A percentile compares a stretch with the other conserved stretches of the same genome.
Evolutionary conservation across 2,888 invertebrate genomes (phyloP).

Genomic region (Lepas anatifera): DNA sequence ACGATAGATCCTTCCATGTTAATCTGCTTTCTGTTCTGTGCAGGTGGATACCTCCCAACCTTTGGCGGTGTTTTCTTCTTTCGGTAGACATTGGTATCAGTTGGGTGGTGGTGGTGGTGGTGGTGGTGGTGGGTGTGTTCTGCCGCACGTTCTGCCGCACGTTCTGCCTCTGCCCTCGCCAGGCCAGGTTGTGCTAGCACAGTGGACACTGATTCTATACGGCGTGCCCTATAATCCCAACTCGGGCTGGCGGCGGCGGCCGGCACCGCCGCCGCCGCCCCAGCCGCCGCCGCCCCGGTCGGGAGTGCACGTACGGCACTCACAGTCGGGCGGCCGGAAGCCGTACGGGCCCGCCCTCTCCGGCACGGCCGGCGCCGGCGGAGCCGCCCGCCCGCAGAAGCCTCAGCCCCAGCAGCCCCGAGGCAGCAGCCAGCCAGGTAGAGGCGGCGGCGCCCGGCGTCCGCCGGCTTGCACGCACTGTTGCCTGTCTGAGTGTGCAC

Average conservation of each 20-base stretch:
- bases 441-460: too few species aligned
- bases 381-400: background rate
- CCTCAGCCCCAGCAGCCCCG: background rate
- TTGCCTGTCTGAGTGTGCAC: too few species aligned
- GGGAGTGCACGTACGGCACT: background rate
- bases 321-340: background rate
- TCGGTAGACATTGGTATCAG: too few species aligned
- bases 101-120: background rate
- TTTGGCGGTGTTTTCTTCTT: too few species aligned
- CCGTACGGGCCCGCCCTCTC: background rate
- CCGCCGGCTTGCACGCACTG: too few species aligned
- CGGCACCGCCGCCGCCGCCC: background rate
- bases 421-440: background rate
- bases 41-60: too few species aligned
- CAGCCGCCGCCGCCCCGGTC: background rate
- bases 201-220: background rate
- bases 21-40: too few species aligned
- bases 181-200: slow-evolving; percentile 1
- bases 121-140: too few species aligned
- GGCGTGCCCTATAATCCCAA: slow-evolving; percentile 6
- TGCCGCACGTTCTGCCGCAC: too few species aligned
- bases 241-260: background rate
- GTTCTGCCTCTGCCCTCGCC: background rate
- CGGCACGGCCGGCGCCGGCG: background rate
- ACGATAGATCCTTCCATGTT: too few species aligned